phyloP scores from a whole-genome alignment of 1,140 invertebrate genomes.

The Asobara japonica region DNA sequence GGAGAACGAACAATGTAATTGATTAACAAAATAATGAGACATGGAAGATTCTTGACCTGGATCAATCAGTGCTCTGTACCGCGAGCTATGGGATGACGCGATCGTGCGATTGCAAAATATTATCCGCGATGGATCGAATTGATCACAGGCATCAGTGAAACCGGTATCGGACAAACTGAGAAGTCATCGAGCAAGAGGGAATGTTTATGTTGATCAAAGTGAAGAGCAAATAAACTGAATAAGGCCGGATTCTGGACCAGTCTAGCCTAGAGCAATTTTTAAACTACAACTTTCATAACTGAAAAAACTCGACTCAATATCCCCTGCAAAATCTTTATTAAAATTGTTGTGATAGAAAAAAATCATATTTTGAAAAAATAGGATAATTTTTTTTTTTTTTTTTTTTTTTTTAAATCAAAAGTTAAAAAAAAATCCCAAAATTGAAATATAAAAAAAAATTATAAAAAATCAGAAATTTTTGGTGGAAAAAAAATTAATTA shows the following conservation, averaged over 20 bases:
- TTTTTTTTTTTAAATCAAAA: too few relatives aligned
- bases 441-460: too few relatives aligned
- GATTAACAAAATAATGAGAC: slow-evolving; percentile 2
- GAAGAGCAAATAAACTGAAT: background rate
- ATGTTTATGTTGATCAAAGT: background rate
- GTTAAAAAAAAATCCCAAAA: too few relatives aligned
- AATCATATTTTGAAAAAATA: too few relatives aligned
- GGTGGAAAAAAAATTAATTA: too few relatives aligned
- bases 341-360: background rate
- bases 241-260: background rate
- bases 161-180: background rate
- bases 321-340: too few relatives aligned
- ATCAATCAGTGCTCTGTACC: slow-evolving; percentile 22
- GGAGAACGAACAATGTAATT: background rate
- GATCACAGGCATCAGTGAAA: slow-evolving; percentile 17
- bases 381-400: too few relatives aligned
- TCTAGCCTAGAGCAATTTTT: background rate
- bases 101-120: slow-evolving; percentile 32
- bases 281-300: background rate
- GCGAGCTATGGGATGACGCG: slow-evolving; percentile 32
- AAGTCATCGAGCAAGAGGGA: background rate
- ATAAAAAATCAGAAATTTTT: too few relatives aligned
- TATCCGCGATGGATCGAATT: slow-evolving; percentile 18
- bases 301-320: too few relatives aligned
- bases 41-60: slow-evolving; percentile 32